Conservation (phyloP, 2,113 vertebrate species). For the Anguilla rostrata region DNA sequence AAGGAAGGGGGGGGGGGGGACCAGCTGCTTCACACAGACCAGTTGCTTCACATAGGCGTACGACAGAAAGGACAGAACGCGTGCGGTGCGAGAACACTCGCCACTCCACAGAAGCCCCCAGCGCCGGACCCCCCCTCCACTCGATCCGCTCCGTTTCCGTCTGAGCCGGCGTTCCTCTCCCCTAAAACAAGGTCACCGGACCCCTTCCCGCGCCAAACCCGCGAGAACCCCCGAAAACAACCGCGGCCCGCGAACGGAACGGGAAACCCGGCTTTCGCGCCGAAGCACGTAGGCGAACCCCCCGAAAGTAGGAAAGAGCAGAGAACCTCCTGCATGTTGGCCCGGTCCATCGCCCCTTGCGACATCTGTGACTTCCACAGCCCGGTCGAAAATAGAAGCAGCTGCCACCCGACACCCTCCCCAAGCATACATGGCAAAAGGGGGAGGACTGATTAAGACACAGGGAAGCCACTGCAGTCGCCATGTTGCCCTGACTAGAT, state of each 20-base stretch:
- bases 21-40: conserved; percentile 41
- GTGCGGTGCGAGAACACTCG: conserved; percentile 19
- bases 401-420: conserved; percentile 80
- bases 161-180: conserved; percentile 53
- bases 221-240: conserved; percentile 10
- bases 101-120: conserved; percentile 21
- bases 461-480: conserved; percentile 48
- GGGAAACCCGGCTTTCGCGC: background rate
- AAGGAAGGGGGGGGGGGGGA: conserved; percentile 32
- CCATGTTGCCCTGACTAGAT: conserved; percentile 66
- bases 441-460: conserved; percentile 56
- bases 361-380: conserved; percentile 82
- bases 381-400: conserved; percentile 86
- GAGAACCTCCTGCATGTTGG: conserved; percentile 74
- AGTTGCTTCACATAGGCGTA: conserved; percentile 39
- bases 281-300: conserved; percentile 3
- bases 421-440: conserved; percentile 81
- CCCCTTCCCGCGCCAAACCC: background rate
- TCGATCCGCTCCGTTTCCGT: conserved; percentile 46
- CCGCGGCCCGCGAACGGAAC: background rate
- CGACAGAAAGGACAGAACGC: background rate
- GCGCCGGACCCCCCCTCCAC: conserved; percentile 33
- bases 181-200: conserved; percentile 53
- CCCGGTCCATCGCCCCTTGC: conserved; percentile 72
- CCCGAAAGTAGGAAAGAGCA: conserved; percentile 44